A percentile compares a stretch with the other conserved stretches of the same genome.
These are phyloP conservation scores for Indicator indicator DNA, from an alignment of 2,113 vertebrate species.

Conservation along the genomic window DNA sequence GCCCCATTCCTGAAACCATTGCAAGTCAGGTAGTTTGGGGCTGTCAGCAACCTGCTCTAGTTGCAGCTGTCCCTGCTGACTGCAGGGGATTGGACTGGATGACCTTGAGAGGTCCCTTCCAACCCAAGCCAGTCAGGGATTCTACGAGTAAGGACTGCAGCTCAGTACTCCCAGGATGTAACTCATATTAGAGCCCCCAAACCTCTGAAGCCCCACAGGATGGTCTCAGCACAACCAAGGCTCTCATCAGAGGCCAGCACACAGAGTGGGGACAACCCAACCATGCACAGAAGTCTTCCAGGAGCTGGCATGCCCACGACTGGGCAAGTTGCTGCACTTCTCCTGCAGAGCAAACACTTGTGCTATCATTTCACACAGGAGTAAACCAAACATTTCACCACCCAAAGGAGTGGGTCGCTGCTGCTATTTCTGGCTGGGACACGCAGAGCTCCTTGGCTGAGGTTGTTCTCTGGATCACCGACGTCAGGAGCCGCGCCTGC, in stretches of 20 bases:
- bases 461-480: background rate
- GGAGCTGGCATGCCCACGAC: background rate
- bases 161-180: background rate
- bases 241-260: rapidly evolving
- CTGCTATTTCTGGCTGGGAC: constrained; percentile 34
- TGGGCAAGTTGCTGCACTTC: background rate
- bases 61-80: no score
- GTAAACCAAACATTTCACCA: background rate
- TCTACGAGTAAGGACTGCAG: background rate
- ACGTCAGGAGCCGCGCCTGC: background rate
- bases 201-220: background rate
- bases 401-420: background rate
- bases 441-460: rapidly evolving
- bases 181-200: background rate
- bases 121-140: no score
- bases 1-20: no score
- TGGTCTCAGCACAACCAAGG: background rate
- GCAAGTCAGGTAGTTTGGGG: no score
- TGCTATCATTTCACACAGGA: rapidly evolving
- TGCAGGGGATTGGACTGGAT: no score
- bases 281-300: background rate
- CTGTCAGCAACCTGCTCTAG: no score
- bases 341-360: rapidly evolving
- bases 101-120: no score
- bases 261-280: background rate